Conservation (phyloP, 2,888 invertebrate species). For the Emmelina monodactyla region DNA sequence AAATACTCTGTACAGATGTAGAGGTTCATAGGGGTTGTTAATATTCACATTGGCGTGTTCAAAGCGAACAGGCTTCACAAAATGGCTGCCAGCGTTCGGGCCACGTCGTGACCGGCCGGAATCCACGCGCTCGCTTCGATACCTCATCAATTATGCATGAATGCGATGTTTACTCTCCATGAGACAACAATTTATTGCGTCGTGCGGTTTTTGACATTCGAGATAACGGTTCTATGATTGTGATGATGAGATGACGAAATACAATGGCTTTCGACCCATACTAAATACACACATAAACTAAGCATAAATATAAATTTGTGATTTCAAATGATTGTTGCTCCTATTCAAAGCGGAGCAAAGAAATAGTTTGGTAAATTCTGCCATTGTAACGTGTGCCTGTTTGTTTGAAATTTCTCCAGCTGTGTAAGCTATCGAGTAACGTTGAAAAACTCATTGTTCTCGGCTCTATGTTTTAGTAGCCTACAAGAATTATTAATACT, state of each 20-base stretch:
- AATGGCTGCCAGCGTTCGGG: constrained; percentile 56
- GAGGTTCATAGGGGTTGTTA: constrained; percentile 48
- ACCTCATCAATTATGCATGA: constrained; percentile 66
- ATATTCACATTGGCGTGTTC: constrained; percentile 46
- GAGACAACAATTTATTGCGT: constrained; percentile 61
- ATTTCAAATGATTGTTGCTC: too few relatives aligned
- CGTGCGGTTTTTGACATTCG: constrained; percentile 62
- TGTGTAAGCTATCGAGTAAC: constrained; percentile 46
- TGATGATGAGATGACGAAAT: constrained; percentile 35
- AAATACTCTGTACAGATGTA: constrained; percentile 28
- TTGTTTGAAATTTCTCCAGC: constrained; percentile 25
- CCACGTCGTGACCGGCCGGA: constrained; percentile 60
- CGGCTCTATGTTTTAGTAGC: constrained; percentile 2
- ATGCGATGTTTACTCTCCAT: constrained; percentile 62
- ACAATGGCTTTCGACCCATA: too few relatives aligned
- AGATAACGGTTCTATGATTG: constrained; percentile 30
- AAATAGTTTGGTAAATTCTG: constrained; percentile 36
- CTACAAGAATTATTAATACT: background rate
- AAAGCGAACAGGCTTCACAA: constrained; percentile 52
- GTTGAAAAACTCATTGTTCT: constrained; percentile 40
- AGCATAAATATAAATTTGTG: too few relatives aligned
- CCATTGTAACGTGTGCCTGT: constrained; percentile 28
- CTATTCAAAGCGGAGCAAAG: constrained; percentile 15
- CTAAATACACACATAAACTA: too few relatives aligned
- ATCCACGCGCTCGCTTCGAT: constrained; percentile 53